phyloP scores from a whole-genome alignment of 2,113 vertebrate genomes.

The Caracal caracal region DNA sequence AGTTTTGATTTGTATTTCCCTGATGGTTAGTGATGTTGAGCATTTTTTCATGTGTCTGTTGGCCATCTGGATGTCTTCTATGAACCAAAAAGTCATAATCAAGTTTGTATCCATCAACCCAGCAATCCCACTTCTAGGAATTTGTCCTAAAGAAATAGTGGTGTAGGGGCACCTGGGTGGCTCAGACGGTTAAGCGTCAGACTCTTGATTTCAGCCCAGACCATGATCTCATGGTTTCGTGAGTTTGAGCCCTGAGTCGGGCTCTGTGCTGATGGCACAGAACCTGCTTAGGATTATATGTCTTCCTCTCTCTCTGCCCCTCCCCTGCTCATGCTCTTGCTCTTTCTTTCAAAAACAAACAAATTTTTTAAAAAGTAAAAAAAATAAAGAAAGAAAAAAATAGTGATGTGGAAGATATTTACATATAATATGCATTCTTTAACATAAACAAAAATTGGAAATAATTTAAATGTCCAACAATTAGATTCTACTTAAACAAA shows the following conservation, averaged over 20 bases:
- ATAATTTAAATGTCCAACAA: background rate
- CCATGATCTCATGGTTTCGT: too few species aligned
- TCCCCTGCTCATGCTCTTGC: too few species aligned
- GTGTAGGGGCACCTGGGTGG: background rate
- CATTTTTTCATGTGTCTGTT: background rate
- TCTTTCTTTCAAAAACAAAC: too few species aligned
- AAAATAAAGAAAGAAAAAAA: too few species aligned
- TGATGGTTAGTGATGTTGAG: background rate
- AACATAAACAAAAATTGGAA: background rate
- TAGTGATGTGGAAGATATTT: background rate
- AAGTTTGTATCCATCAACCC: background rate
- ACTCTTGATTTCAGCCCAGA: too few species aligned
- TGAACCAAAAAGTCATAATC: background rate
- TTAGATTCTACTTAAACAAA: constrained; percentile 16
- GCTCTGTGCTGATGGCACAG: too few species aligned
- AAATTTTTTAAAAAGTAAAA: too few species aligned
- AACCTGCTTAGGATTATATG: too few species aligned
- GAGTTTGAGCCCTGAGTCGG: too few species aligned
- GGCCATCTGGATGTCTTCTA: background rate
- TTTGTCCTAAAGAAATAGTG: background rate
- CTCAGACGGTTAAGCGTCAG: too few species aligned
- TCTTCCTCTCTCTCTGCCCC: too few species aligned
- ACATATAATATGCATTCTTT: background rate
- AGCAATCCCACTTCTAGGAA: background rate
- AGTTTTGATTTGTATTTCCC: background rate